Base-by-base conservation (phyloP, 1,140 invertebrate genomes). In the Scaptomyza montana region DNA sequence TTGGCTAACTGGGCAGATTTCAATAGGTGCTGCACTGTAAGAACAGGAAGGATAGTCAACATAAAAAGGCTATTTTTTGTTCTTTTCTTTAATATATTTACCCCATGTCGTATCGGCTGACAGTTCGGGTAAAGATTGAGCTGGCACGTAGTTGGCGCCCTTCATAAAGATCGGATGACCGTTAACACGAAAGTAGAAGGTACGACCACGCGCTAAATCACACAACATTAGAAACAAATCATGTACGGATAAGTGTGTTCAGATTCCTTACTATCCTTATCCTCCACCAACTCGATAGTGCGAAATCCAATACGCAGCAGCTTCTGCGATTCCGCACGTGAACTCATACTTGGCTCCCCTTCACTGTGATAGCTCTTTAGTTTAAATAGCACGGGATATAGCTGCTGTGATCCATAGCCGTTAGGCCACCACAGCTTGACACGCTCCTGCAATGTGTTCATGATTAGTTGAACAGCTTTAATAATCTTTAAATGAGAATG, bases 131-230 rank as follows among this genome's bases (percentile, higher is more conserved):
- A 99, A 95, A 53, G 97, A 94, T 89, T 97, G 95, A 0, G 95
- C 94, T 1, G 98, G 98, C 82, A 99, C 98, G 94, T 96, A 98
- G 92, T 99, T 99, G 7, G 97, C 96, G 10, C 98, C 99, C 93
- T 99, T 99, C 61, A 97, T 95, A 89, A 99, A 99, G 21, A 99
- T 95, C 5, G 96, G 94, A 9, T 96, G 90, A 0, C 94, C 95
- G 92, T 99, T 99, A 0, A 99, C 93, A 79, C 94, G 94, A 75
- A 99, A 98, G 90, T 97, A 98, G 92, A 99, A 99, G 7, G 69
- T 84, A 13, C 80, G 74, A 16, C 98, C 98, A 92, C 87, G 59
- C 72, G 85, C 80, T 80, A 65, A 9, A 78, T 30, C 9, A 6
- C 16, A 43, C 7, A 28, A 43, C 10, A 16, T 46, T 16, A 30